Conservation (phyloP, 2,113 vertebrate species). For the Saguinus imperator region DNA sequence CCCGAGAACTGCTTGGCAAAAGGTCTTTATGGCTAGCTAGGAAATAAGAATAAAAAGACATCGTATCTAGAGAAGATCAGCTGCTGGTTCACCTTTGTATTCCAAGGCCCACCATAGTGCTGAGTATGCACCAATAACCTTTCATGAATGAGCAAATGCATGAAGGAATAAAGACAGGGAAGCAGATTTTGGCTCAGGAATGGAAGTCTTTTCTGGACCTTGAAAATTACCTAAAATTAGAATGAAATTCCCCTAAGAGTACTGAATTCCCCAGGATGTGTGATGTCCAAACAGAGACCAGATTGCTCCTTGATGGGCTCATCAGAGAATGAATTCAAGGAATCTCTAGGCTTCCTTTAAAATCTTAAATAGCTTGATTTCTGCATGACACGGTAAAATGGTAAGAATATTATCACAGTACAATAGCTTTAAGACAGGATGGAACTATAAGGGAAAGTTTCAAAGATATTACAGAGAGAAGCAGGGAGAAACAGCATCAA, state of each 20-base stretch:
- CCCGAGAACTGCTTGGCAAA: neutral
- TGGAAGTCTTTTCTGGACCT: neutral
- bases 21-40: neutral
- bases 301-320: neutral
- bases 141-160: neutral
- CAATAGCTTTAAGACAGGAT: neutral
- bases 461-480: neutral
- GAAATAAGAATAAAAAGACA: constrained; percentile 24
- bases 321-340: constrained; percentile 9
- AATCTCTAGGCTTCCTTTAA: neutral
- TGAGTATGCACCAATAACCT: neutral
- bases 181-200: neutral
- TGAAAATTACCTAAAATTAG: neutral
- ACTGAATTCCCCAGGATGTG: neutral
- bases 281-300: neutral
- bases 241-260: neutral
- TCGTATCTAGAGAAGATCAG: neutral
- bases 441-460: neutral
- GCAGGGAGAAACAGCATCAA: neutral
- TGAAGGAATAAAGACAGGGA: neutral
- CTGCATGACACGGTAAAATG: constrained; percentile 62
- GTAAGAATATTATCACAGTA: constrained; percentile 27
- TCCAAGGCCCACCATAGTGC: neutral
- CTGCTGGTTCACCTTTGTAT: neutral
- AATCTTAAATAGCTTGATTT: neutral